A percentile compares a stretch with the other conserved stretches of the same genome.
phyloP scores from a whole-genome alignment of 2,888 invertebrate species.

The Petrolisthes manimaculis region DNA sequence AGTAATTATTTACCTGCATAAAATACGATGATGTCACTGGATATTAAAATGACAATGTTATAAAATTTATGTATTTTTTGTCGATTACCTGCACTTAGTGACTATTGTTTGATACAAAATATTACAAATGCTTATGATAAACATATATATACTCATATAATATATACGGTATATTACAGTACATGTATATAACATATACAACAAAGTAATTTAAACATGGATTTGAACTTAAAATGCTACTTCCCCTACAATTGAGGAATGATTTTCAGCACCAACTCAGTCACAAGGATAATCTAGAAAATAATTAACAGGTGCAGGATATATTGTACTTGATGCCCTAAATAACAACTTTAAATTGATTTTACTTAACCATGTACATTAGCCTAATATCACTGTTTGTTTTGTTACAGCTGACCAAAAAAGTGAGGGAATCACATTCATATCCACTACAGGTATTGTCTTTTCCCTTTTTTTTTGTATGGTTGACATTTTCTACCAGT shows the following conservation, averaged over 20 bases:
- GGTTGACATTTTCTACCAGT: too few relatives aligned
- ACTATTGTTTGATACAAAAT: not conserved
- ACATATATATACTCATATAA: not conserved
- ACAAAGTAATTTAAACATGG: not conserved
- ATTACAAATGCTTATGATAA: conserved; percentile 9
- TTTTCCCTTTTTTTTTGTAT: not conserved
- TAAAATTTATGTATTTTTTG: not conserved
- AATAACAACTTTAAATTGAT: not conserved
- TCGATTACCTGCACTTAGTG: conserved; percentile 1
- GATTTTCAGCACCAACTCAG: not conserved
- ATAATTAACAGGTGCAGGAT: not conserved
- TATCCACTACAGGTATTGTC: not conserved
- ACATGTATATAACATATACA: not conserved
- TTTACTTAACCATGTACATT: not conserved
- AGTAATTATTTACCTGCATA: too few relatives aligned
- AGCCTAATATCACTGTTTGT: conserved; percentile 14
- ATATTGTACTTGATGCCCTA: not conserved
- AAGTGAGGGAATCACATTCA: not conserved
- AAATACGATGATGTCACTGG: too few relatives aligned
- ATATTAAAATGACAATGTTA: not conserved
- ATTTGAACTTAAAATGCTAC: not conserved
- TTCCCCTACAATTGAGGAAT: not conserved
- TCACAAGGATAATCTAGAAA: not conserved
- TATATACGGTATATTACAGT: conserved; percentile 9
- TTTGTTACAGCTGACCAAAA: not conserved